A percentile compares a stretch with the other conserved stretches of the same genome.
phyloP scores from a whole-genome alignment of 2,888 invertebrate genomes.

The Heteromurus nitidus region DNA sequence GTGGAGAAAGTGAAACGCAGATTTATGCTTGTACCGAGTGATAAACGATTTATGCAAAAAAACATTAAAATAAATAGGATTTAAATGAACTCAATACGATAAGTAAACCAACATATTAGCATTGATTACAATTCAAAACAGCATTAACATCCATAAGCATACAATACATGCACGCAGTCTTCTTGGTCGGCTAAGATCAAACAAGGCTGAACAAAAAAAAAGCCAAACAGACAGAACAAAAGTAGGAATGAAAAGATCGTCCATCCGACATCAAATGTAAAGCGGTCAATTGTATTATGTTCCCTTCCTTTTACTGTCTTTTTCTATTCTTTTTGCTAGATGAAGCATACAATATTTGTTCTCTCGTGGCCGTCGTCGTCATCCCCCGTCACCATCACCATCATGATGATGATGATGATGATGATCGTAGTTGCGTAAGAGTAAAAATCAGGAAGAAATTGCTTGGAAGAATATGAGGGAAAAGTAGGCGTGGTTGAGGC shows the following conservation, averaged over 20 bases:
- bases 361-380: constrained; percentile 38
- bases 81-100: no score
- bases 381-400: constrained; percentile 34
- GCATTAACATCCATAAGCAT: background rate
- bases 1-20: no score
- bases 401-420: constrained; percentile 13
- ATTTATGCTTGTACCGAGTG: no score
- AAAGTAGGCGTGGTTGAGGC: constrained; percentile 72
- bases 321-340: constrained; percentile 12
- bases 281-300: constrained; percentile 63
- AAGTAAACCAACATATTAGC: no score
- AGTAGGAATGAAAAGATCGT: constrained; percentile 1
- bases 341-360: background rate
- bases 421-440: constrained; percentile 36
- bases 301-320: constrained; percentile 13
- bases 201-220: background rate
- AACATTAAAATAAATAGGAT: no score
- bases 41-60: no score
- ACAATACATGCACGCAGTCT: background rate
- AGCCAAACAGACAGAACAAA: background rate
- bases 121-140: no score
- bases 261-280: constrained; percentile 53
- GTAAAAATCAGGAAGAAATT: constrained; percentile 70
- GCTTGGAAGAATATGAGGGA: constrained; percentile 72
- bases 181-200: no score